Base-by-base conservation (phyloP, 2,113 vertebrate genomes). In the Brevimyrus niger region DNA sequence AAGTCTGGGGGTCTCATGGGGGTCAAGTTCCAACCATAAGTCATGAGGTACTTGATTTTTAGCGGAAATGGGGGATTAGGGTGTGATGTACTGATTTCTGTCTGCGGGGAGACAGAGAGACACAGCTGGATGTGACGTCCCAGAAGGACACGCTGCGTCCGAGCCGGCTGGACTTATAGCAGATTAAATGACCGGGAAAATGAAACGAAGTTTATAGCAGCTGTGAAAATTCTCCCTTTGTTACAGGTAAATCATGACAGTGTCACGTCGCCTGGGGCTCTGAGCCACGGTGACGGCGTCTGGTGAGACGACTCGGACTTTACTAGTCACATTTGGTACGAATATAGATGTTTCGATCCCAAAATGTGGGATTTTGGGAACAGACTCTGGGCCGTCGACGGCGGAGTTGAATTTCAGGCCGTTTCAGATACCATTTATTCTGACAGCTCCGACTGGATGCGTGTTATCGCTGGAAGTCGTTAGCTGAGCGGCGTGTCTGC, bases 381-480 rank as follows among this genome's bases (percentile, higher is more conserved):
- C 55, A 19, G 85, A 19, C 85, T 1, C 50, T 8, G 61, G 48
- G 23, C 47, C 88, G 53, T 88, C 47, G 88, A 84, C 48, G 38
- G 80, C 4, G 48, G 31, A 47, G 38, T 89, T 7, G 21, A 89
- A 88, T 55, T 86, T 89, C 85, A 76, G 89, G 51, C 87, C 83
- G 90, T 55, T 90, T 90, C 90, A 91, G 87, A 86, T 88, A 15
- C 13, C 87, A 89, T 91, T 90, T 88, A 82, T 91, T 92, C 90
- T 92, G 90, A 91, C 88, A 83, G 80, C 31, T 92, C 92, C 91
- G 90, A 93, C 90, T 92, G 76, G 91, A 92, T 83, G 86, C 91
- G 89, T 90, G 91, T 92, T 91, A 91, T 91, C 92, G 92, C 90
- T 94, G 91, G 92, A 94, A 91, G 91, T 90, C 90, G 93, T 93